phyloP scores from a whole-genome alignment of 2,113 vertebrate species.

The Xiphophorus hellerii region DNA sequence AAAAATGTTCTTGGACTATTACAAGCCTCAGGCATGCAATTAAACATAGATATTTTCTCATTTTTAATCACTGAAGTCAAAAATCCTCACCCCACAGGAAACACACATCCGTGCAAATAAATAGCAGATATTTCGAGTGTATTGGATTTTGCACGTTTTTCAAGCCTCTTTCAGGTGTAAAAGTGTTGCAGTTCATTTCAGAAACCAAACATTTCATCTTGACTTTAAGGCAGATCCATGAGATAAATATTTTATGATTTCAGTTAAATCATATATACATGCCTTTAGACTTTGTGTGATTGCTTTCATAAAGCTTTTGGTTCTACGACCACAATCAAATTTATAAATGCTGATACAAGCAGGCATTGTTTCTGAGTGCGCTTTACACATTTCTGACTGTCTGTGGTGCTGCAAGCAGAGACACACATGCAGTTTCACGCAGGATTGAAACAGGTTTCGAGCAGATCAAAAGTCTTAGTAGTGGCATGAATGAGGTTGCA shows the following conservation, averaged over 20 bases:
- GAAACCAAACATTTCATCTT: not conserved
- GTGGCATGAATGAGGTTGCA: not conserved
- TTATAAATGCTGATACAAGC: not conserved
- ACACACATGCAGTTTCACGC: too few relatives aligned
- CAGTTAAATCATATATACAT: not conserved
- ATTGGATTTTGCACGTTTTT: not conserved
- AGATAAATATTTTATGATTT: not conserved
- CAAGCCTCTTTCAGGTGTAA: not conserved
- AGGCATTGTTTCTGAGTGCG: too few relatives aligned
- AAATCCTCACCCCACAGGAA: slow-evolving; percentile 3
- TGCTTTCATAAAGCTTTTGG: not conserved
- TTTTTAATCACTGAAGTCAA: slow-evolving; percentile 8
- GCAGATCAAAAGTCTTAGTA: not conserved
- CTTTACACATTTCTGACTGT: not conserved
- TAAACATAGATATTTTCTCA: not conserved
- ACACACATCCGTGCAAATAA: not conserved
- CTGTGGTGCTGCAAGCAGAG: not conserved
- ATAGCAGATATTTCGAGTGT: not conserved
- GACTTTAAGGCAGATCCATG: not conserved
- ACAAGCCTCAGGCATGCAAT: not conserved
- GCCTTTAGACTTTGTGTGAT: not conserved
- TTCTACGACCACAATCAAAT: not conserved
- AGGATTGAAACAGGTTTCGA: not conserved
- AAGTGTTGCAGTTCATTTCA: not conserved
- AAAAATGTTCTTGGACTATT: not conserved